Percentiles rank a stretch among this genome's conserved stretches.
These are phyloP conservation scores for Lathamus discolor DNA, from an alignment of 2,113 vertebrate genomes.

Conservation along the genomic window DNA sequence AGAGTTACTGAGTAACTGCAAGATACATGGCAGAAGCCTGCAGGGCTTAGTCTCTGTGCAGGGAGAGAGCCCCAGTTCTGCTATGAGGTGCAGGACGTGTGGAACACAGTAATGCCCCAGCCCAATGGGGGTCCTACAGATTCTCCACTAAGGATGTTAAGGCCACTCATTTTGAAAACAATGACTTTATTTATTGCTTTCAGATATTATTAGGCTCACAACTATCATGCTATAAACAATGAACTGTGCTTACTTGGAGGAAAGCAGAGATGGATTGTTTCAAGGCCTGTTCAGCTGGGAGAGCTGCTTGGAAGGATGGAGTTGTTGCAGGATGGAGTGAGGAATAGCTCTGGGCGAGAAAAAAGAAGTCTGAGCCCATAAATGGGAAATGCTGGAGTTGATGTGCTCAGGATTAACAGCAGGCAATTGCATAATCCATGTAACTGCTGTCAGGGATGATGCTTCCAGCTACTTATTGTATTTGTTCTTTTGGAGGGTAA, in stretches of 20 bases:
- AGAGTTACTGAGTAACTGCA: background rate
- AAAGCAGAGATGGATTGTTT: background rate
- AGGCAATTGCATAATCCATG: background rate
- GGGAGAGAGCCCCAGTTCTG: background rate
- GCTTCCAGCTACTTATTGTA: background rate
- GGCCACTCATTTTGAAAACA: background rate
- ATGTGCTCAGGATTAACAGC: background rate
- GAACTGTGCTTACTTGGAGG: accelerated
- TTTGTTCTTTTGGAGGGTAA: constrained; percentile 19
- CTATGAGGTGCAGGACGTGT: background rate
- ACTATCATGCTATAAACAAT: background rate
- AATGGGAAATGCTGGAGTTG: background rate
- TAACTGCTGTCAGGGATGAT: background rate
- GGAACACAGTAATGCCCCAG: background rate
- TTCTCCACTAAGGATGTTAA: background rate
- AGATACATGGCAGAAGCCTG: background rate
- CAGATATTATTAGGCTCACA: background rate
- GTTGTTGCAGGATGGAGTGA: background rate
- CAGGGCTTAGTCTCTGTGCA: background rate
- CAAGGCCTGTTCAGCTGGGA: background rate
- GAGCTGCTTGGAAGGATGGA: background rate
- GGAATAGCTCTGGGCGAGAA: background rate
- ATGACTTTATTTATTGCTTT: constrained; percentile 13
- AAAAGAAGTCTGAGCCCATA: background rate
- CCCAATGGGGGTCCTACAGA: background rate